Base-by-base conservation (phyloP, 2,888 invertebrate genomes). In the Tipula helvola region DNA sequence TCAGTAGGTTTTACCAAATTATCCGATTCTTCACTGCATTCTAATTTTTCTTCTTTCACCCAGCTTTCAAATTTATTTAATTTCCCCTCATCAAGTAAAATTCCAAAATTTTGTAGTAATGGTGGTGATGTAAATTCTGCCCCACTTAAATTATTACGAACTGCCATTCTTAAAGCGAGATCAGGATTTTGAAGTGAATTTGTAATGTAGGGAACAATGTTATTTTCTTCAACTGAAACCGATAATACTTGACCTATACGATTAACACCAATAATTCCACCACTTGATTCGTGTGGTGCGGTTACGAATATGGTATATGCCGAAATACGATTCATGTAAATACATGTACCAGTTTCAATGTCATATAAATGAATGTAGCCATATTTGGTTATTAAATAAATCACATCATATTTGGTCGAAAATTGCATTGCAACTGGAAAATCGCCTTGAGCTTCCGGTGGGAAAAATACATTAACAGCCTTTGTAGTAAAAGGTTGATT, bases 351-450 rank as follows among this genome's bases (percentile, higher is more conserved):
- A 8, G 97, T 97, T 92, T 99, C 99, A 89, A 99, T 96, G 91
- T 99, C 99, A 90, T 98, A 99, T 94, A 99, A 95, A 92, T 99
- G 99, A 88, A 99, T 97, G 92, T 99, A 99, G 71, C 99, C 99
- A 92, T 98, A 99, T 92, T 99, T 99, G 87, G 99, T 99, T 90
- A 99, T 98, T 90, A 99, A 94, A 93, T 98, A 99, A 89, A 99
- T 96, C 89, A 99, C 97, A 92, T 98, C 98, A 91, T 98, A 98
- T 92, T 98, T 98, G 13, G 95, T 94, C 84, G 98, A 98, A 88
- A 98, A 97, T 93, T 99, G 99, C 99, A 99, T 99, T 13, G 99
- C 99, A n/a, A 99, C 98, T 0, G 99, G 99, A 91, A 99, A 99
- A 92, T 99, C 99, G 91, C 97, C 97, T 90, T 96, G 96, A 0